These are phyloP conservation scores for Ataeniobius toweri DNA, from an alignment of 2,797 vertebrate genomes.

Conservation along the genomic window DNA sequence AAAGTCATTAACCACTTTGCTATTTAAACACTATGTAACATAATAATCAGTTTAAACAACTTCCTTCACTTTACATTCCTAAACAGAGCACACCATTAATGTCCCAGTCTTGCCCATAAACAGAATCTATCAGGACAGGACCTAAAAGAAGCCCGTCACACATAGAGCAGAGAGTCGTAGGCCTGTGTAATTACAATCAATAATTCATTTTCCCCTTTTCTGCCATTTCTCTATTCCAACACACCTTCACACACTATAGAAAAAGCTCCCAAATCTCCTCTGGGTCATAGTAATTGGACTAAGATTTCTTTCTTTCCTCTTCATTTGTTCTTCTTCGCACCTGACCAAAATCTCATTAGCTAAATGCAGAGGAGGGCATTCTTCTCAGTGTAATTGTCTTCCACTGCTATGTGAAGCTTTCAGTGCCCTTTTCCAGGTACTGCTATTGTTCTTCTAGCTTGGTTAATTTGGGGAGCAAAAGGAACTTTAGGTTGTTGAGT, in stretches of 20 bases:
- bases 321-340: slow-evolving; percentile 41
- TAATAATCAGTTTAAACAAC: slow-evolving; percentile 67
- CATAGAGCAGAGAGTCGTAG: slow-evolving; percentile 53
- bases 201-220: slow-evolving; percentile 82
- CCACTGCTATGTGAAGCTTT: slow-evolving; percentile 48
- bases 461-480: slow-evolving; percentile 48
- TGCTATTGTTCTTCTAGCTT: slow-evolving; percentile 51
- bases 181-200: slow-evolving; percentile 81
- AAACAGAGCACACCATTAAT: slow-evolving; percentile 54
- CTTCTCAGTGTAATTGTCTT: slow-evolving; percentile 70
- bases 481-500: slow-evolving; percentile 31
- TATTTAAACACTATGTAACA: slow-evolving; percentile 50
- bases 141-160: slow-evolving; percentile 55
- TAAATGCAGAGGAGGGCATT: slow-evolving; percentile 65
- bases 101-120: slow-evolving; percentile 59
- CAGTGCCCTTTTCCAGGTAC: slow-evolving; percentile 49
- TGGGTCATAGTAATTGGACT: slow-evolving; percentile 72
- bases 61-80: slow-evolving; percentile 54
- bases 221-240: slow-evolving; percentile 78
- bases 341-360: slow-evolving; percentile 70
- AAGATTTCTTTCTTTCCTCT: slow-evolving; percentile 50
- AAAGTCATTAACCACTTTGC: slow-evolving; percentile 33
- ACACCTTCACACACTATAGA: slow-evolving; percentile 48
- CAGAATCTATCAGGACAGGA: slow-evolving; percentile 54
- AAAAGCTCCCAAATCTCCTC: slow-evolving; percentile 69